Evolutionary conservation across 2,888 invertebrate species (phyloP).

Genomic region (Tolmerus cingulatus): DNA sequence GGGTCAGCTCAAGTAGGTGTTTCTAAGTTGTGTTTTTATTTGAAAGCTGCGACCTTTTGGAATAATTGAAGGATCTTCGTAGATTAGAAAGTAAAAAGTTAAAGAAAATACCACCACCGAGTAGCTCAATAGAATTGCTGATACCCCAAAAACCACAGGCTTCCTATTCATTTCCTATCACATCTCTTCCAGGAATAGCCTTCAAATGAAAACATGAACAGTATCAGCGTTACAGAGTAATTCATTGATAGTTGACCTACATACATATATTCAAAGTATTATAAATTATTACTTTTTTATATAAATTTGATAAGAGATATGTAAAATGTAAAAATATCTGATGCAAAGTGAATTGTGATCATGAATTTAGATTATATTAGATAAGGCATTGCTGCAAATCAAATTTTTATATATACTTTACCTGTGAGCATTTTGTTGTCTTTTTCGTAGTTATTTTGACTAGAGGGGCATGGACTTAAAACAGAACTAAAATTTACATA

Average conservation of each 20-base stretch:
- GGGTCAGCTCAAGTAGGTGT: constrained; percentile 54
- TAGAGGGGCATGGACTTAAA: neutral
- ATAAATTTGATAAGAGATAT: constrained; percentile 40
- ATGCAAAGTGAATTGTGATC: constrained; percentile 64
- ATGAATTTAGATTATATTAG: constrained; percentile 51
- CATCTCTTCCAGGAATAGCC: neutral
- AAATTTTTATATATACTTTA: constrained; percentile 14
- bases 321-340: constrained; percentile 52
- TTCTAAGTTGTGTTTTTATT: neutral
- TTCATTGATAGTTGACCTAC: neutral
- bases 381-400: constrained; percentile 4
- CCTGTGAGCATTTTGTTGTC: neutral
- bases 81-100: neutral
- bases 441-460: neutral
- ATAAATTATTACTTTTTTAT: constrained; percentile 63
- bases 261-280: constrained; percentile 59
- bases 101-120: neutral
- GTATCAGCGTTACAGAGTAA: neutral
- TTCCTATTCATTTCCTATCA: neutral
- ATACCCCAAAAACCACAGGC: neutral
- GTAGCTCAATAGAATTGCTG: neutral
- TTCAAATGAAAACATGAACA: neutral
- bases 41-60: neutral
- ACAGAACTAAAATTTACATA: neutral
- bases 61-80: neutral